These are phyloP conservation scores for Operophtera brumata DNA, from an alignment of 2,888 invertebrate genomes.

Conservation along the genomic window DNA sequence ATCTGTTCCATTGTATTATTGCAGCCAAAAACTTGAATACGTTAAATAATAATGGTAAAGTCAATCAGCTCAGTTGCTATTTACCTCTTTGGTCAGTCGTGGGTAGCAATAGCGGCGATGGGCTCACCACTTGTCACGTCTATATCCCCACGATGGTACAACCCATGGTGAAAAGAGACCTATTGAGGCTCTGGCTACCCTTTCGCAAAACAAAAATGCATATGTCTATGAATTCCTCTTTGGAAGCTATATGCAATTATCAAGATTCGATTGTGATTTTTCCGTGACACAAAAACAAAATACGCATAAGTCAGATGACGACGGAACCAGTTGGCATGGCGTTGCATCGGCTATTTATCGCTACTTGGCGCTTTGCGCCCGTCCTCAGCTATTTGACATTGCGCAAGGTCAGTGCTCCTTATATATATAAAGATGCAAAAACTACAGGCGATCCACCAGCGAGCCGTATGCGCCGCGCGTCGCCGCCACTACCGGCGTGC, in stretches of 20 bases:
- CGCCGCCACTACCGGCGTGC: conserved; percentile 51
- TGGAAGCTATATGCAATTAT: neutral
- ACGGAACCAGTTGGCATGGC: conserved; percentile 60
- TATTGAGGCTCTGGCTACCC: no score
- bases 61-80: neutral
- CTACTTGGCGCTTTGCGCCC: conserved; percentile 52
- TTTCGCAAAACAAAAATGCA: no score
- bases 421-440: conserved; percentile 77
- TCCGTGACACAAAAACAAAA: conserved; percentile 61
- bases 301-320: conserved; percentile 32
- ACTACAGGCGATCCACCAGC: conserved; percentile 30
- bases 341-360: conserved; percentile 53
- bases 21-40: neutral
- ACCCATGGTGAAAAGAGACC: no score
- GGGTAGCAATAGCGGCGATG: no score
- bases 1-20: conserved; percentile 1
- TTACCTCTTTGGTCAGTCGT: neutral
- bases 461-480: conserved; percentile 54
- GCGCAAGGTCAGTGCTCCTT: conserved; percentile 79
- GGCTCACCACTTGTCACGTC: no score
- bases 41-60: conserved; percentile 4
- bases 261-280: conserved; percentile 26
- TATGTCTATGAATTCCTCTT: no score
- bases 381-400: conserved; percentile 78
- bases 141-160: no score